Evolutionary conservation across 1,140 invertebrate species (phyloP), one percentile per base, ranked within the genome.

Genomic region (Hetaerina americana): DNA sequence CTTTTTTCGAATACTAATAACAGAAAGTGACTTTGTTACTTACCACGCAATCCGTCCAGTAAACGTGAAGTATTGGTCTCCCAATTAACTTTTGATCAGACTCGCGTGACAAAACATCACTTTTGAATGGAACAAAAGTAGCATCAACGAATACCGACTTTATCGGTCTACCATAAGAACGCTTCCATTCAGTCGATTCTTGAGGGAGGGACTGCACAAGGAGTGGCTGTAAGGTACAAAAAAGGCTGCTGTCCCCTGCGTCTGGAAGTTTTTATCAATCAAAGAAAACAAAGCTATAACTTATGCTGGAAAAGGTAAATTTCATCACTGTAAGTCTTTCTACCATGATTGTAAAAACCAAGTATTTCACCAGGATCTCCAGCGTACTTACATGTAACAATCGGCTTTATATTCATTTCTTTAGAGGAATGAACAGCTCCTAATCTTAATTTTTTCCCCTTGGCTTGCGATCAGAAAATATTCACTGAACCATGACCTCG

Each of bases 21-120:
- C n/a, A 18, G 10, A 40, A 18, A 26, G 22, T 22, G 12, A 68
- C 8, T 22, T 8, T 69, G 70, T 66, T 76, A 82, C 87, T 86
- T 85, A 95, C 93, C 75, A 87, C 86, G 83, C 95, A 97, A 81
- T 97, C 95, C 66, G 91, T 96, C 90, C 95, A 96, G 82, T 91
- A 98, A 70, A 94, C 94, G 81, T 98, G 94, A 78, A 98, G 90
- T 78, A 97, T 90, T 26, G 94, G 93, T 74, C 92, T 89, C 74
- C 92, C 89, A 67, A 95, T 84, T 26, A 97, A 84, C 77, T 90
- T 89, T 26, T 70, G 69, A 76, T 88, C 85, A 75, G 88, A 87
- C 74, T 92, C 90, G 68, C 85, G 81, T 22, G 89, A 87, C 26
- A 92, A 78, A 73, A 89, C 85, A 76, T 87, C 85, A 72, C 86